Conservation (phyloP, 2,888 invertebrate species). For the Julus scandinavius region DNA sequence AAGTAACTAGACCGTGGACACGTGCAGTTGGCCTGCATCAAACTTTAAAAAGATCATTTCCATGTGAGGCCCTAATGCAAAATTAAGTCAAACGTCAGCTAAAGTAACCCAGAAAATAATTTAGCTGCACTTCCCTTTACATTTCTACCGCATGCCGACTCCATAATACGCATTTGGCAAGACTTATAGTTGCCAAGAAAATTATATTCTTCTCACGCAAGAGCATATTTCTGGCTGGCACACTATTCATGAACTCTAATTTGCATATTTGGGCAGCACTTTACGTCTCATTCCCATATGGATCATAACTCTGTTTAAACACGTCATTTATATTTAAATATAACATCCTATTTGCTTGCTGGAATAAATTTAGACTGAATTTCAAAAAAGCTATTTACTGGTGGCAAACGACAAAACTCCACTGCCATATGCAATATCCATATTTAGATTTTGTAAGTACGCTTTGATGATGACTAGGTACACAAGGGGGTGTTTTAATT, state of each 20-base stretch:
- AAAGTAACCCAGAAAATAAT: constrained; percentile 35
- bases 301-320: constrained; percentile 26
- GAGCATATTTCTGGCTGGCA: constrained; percentile 7
- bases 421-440: background rate
- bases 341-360: constrained; percentile 11
- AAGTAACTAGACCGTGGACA: background rate
- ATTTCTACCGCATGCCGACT: background rate
- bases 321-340: constrained; percentile 42
- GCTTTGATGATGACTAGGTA: background rate
- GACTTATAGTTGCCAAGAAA: constrained; percentile 29
- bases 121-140: constrained; percentile 10
- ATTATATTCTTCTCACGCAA: constrained; percentile 23
- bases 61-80: background rate
- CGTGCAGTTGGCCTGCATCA: background rate
- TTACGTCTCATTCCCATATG: constrained; percentile 15
- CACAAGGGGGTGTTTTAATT: background rate
- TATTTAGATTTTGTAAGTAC: background rate
- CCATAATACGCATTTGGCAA: constrained; percentile 14
- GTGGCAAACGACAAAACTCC: background rate
- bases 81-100: constrained; percentile 21
- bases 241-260: constrained; percentile 9
- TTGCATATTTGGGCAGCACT: constrained; percentile 28
- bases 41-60: constrained; percentile 12
- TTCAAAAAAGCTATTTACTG: background rate
- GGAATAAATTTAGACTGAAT: background rate